These are phyloP conservation scores for Parambassis ranga DNA, from an alignment of 2,797 vertebrate species.

Conservation along the genomic window DNA sequence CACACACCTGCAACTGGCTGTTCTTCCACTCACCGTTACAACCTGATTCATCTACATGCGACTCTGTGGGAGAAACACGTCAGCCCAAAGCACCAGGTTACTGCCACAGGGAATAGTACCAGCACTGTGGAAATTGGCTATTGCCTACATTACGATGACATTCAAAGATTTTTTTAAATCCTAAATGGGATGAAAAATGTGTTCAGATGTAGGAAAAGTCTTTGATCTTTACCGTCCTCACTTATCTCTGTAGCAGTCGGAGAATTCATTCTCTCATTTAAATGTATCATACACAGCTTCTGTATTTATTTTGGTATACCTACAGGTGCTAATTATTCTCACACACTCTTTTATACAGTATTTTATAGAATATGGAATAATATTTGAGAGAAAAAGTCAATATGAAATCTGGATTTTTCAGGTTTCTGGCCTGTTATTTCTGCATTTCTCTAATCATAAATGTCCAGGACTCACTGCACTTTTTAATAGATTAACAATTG, in stretches of 20 bases:
- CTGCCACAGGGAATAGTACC: slow-evolving; percentile 41
- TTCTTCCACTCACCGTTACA: slow-evolving; percentile 32
- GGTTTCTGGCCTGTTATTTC: neutral
- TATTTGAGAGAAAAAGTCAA: neutral
- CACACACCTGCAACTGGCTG: slow-evolving; percentile 36
- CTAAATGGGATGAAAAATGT: slow-evolving; percentile 39
- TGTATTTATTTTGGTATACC: slow-evolving; percentile 33
- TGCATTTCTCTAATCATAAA: neutral
- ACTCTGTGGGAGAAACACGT: slow-evolving; percentile 42
- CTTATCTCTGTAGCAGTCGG: slow-evolving; percentile 7
- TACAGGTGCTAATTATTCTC: neutral
- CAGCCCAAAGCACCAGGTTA: slow-evolving; percentile 46
- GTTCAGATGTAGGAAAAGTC: neutral
- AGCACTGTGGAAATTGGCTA: slow-evolving; percentile 38
- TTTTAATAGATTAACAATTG: no score
- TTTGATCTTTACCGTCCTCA: slow-evolving; percentile 32
- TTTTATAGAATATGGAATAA: neutral
- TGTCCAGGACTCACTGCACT: neutral
- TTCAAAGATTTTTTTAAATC: slow-evolving; percentile 43
- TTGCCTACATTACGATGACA: slow-evolving; percentile 51
- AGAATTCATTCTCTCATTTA: neutral
- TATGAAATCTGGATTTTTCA: neutral
- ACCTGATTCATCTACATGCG: slow-evolving; percentile 47
- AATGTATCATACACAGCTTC: slow-evolving; percentile 7
- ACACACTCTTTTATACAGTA: neutral